Evolutionary conservation across 2,113 vertebrate species (phyloP).

Genomic region (Cyrtonyx montezumae): DNA sequence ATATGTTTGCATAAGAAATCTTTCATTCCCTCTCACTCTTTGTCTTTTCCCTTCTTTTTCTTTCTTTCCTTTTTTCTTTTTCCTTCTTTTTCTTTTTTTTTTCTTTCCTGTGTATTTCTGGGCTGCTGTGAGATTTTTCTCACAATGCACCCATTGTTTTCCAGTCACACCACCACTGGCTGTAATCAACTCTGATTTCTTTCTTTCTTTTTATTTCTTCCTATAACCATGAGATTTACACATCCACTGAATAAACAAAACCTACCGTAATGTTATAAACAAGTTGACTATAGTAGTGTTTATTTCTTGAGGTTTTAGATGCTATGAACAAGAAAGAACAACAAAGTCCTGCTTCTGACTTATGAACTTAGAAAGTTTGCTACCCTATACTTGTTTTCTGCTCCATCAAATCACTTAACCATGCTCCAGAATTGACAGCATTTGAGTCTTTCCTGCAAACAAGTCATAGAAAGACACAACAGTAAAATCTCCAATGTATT

Average conservation of each 20-base stretch:
- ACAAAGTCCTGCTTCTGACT: not conserved
- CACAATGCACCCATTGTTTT: slow-evolving; percentile 52
- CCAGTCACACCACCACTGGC: not conserved
- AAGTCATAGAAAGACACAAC: not conserved
- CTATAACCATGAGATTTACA: slow-evolving; percentile 36
- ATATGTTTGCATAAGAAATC: slow-evolving; percentile 48
- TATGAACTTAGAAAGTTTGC: slow-evolving; percentile 17
- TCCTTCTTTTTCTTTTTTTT: accelerated
- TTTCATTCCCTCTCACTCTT: not conserved
- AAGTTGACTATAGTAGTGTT: not conserved
- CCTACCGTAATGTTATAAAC: slow-evolving; percentile 1
- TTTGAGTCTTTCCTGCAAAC: not conserved
- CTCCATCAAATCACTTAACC: slow-evolving; percentile 3
- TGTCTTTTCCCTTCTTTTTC: not conserved
- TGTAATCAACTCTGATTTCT: slow-evolving; percentile 26
- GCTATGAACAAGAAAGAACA: slow-evolving; percentile 26
- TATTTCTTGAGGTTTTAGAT: slow-evolving; percentile 14
- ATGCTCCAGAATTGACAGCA: not conserved
- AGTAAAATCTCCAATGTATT: not conserved
- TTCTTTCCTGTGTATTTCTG: slow-evolving; percentile 1
- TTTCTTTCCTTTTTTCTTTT: not conserved
- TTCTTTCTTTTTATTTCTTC: slow-evolving; percentile 41
- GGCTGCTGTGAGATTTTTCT: slow-evolving; percentile 16
- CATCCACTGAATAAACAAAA: not conserved
- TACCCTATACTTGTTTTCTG: not conserved